Conservation (phyloP, 2,113 vertebrate species). For the Festucalex cinctus region DNA sequence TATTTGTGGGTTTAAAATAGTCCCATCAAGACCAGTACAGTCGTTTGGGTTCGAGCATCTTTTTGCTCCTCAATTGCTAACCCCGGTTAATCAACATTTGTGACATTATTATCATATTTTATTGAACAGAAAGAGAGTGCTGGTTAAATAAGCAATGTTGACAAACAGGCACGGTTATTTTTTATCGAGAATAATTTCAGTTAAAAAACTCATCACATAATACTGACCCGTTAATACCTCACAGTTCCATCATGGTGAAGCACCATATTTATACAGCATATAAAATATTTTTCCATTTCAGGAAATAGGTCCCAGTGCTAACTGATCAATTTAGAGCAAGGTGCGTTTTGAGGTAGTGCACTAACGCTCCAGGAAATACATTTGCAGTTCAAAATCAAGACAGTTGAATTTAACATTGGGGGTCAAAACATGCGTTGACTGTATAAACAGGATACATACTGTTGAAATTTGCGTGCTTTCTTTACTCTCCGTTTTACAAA, state of each 20-base stretch:
- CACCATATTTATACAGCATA: slow-evolving; percentile 8
- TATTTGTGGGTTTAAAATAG: slow-evolving; percentile 61
- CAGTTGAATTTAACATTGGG: no score
- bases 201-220: slow-evolving; percentile 13
- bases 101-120: not conserved
- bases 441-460: no score
- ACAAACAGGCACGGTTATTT: slow-evolving; percentile 2
- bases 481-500: not conserved
- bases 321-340: slow-evolving; percentile 6
- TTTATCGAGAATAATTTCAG: not conserved
- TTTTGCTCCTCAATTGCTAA: slow-evolving; percentile 3
- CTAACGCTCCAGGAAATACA: slow-evolving; percentile 2
- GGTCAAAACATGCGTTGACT: no score
- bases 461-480: no score
- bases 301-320: slow-evolving; percentile 22
- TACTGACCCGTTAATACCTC: slow-evolving; percentile 2
- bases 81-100: not conserved
- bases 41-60: slow-evolving; percentile 14
- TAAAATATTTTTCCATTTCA: slow-evolving; percentile 9
- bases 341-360: slow-evolving; percentile 24
- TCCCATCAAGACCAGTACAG: slow-evolving; percentile 24
- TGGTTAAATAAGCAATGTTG: not conserved
- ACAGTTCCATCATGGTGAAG: not conserved
- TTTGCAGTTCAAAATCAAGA: not conserved
- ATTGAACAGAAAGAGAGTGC: no score